Conservation (phyloP, 2,113 vertebrate genomes). For the Scytalopus superciliaris region DNA sequence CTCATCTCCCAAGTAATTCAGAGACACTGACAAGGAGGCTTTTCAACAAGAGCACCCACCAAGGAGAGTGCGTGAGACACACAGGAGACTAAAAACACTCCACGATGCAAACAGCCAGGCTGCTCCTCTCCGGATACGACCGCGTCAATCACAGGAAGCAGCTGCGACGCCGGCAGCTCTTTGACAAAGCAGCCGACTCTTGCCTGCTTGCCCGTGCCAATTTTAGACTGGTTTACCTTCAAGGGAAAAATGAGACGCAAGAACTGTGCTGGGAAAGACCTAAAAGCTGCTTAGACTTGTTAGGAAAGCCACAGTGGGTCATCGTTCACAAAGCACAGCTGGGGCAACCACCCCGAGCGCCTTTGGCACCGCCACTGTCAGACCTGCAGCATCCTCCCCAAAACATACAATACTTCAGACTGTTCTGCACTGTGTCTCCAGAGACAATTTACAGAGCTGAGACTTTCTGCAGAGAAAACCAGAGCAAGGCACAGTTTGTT, state of each 20-base stretch:
- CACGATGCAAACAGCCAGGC: slow-evolving; percentile 22
- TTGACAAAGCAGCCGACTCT: neutral
- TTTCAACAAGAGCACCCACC: slow-evolving; percentile 53
- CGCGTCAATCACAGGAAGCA: slow-evolving; percentile 59
- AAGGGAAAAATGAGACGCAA: fast-evolving
- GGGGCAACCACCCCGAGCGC: fast-evolving
- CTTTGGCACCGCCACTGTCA: neutral
- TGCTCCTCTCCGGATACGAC: slow-evolving; percentile 44
- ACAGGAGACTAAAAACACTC: slow-evolving; percentile 30
- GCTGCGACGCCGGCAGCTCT: slow-evolving; percentile 44
- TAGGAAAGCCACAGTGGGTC: neutral
- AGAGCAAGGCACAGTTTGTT: neutral
- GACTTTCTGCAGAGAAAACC: neutral
- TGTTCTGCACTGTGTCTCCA: neutral
- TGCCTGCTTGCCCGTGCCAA: neutral
- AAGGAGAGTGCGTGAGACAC: neutral
- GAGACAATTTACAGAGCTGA: neutral
- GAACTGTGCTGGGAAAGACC: neutral
- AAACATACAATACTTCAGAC: fast-evolving
- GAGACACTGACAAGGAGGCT: slow-evolving; percentile 48
- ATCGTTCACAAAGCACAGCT: fast-evolving
- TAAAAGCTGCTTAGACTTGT: neutral
- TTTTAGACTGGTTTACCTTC: slow-evolving; percentile 28
- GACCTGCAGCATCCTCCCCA: neutral
- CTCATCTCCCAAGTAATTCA: slow-evolving; percentile 73